These are phyloP conservation scores for Orthonyx spaldingii DNA, from an alignment of 2,113 vertebrate genomes.

Conservation along the genomic window DNA sequence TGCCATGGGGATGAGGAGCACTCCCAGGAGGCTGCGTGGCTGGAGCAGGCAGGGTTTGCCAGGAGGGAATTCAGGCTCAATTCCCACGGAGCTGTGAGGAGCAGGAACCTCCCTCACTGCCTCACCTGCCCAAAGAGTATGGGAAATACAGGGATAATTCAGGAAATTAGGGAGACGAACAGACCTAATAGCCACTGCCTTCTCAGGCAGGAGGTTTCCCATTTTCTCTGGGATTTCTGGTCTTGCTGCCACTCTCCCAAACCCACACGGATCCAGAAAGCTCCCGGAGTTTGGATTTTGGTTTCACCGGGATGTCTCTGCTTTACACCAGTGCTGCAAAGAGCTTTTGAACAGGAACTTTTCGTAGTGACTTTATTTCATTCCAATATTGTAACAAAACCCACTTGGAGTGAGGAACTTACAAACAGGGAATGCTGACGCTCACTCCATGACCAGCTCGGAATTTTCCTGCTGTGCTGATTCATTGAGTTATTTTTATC, in stretches of 20 bases:
- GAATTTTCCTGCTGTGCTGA: background rate
- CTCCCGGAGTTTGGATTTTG: background rate
- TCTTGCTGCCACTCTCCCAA: background rate
- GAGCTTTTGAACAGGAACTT: background rate
- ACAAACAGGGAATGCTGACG: background rate
- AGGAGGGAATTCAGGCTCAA: background rate
- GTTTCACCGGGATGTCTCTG: background rate
- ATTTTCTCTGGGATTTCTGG: background rate
- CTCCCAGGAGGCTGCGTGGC: background rate
- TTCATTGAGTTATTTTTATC: background rate
- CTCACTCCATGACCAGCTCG: background rate
- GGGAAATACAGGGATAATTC: background rate
- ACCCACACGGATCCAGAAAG: background rate
- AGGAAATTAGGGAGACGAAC: background rate
- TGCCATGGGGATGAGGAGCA: background rate
- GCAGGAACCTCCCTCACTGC: background rate
- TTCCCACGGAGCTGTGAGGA: background rate
- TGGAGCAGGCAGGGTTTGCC: background rate
- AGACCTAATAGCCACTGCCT: background rate
- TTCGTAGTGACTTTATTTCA: background rate
- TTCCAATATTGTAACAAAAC: background rate
- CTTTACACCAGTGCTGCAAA: background rate
- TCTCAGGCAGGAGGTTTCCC: background rate
- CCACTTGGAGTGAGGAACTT: background rate
- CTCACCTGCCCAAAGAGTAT: background rate